A percentile compares a stretch with the other conserved stretches of the same genome.
These are phyloP conservation scores for Anthopleura xanthogrammica DNA, from an alignment of 92 coral and sea anemone species.

Conservation along the genomic window DNA sequence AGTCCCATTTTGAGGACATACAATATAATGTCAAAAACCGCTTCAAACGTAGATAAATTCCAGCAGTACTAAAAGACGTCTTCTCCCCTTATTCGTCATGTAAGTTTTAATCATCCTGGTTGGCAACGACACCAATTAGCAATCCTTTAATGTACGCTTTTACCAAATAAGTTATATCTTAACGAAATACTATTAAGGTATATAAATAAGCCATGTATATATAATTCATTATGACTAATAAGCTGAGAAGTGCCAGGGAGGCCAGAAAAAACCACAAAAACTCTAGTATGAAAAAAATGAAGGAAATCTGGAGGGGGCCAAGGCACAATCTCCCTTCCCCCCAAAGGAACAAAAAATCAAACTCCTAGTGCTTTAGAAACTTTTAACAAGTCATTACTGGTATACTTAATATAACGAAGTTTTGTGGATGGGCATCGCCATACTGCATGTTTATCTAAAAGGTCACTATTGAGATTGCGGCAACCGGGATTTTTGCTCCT, in stretches of 20 bases:
- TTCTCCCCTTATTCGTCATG: slow-evolving; percentile 55
- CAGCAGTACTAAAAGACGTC: slow-evolving; percentile 22
- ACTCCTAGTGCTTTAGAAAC: too few species aligned
- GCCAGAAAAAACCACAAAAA: not conserved
- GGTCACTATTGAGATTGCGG: slow-evolving; percentile 13
- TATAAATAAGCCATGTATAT: too few species aligned
- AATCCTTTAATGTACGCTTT: too few species aligned
- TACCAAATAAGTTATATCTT: too few species aligned
- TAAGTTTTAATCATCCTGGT: too few species aligned
- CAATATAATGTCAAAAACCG: not conserved
- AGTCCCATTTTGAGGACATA: not conserved
- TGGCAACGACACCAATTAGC: too few species aligned
- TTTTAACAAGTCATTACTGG: too few species aligned
- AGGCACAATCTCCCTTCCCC: too few species aligned
- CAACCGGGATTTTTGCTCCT: too few species aligned
- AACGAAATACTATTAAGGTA: too few species aligned
- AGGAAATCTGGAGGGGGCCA: not conserved
- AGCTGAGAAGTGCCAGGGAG: not conserved
- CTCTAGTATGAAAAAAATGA: not conserved
- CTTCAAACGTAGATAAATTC: not conserved
- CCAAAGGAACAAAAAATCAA: too few species aligned
- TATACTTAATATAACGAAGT: too few species aligned
- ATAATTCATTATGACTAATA: not conserved
- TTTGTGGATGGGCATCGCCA: slow-evolving; percentile 47
- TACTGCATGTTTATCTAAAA: slow-evolving; percentile 57